Evolutionary conservation across 2,113 vertebrate species (phyloP), one percentile per base, ranked within the genome.

Genomic region (Xiphias gladius): DNA sequence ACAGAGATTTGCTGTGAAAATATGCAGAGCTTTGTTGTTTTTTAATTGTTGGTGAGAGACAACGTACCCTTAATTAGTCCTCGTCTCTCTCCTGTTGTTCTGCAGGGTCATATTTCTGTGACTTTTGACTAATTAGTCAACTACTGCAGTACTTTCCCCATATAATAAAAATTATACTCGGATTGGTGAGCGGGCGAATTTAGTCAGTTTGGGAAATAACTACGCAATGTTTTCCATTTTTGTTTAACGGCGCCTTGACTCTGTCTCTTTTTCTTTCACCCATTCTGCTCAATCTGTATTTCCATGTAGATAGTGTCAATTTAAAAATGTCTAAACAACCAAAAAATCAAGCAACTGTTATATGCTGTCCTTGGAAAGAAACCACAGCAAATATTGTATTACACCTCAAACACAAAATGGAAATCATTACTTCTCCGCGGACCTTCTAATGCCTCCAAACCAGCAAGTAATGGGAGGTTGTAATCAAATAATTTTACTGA

Each of bases 401-500:
- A 89, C 89, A 84, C 65, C 83, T 90, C 43, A 78, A 87, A 91
- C 90, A 90, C 80, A 85, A 91, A 93, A 94, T 93, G 93, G 92
- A 93, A 92, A 92, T 93, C 80, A 93, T 90, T 93, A 92, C 86
- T 90, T 92, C 85, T 93, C 82, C 52, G 79, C 79, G 63, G 68
- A 89, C 82, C 84, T 84, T 88, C 88, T 88, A 90, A 90, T 87
- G 85, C 88, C 63, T 92, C 84, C 85, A 93, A 92, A 93, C 90
- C 89, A 94, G 79, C 85, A 83, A 82, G 87, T 91, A 93, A 92
- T 87, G 85, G 83, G 88, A 88, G 89, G 87, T 84, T 93, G 90
- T 92, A 91, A 92, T 93, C 90, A 85, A 92, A 92, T 94, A 72
- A 93, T 92, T 90, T 90, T 82, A 84, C 85, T 88, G 89, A 92